phyloP scores from a whole-genome alignment of 2,888 invertebrate genomes.

The Drosophila ustulata region DNA sequence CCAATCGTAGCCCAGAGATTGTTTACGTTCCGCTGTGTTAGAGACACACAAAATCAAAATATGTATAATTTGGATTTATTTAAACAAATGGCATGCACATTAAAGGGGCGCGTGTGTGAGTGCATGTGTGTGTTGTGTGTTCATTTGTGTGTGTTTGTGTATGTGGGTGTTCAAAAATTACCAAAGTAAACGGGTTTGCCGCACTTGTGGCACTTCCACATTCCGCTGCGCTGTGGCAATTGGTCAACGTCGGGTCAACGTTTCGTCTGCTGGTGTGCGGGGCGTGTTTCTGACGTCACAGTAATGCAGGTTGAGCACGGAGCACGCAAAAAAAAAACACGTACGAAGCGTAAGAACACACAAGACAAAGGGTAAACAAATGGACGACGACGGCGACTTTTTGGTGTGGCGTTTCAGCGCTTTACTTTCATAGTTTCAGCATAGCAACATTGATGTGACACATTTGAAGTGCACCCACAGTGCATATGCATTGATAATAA shows the following conservation, averaged over 20 bases:
- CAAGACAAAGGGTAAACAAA: conserved; percentile 76
- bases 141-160: conserved; percentile 14
- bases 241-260: conserved; percentile 54
- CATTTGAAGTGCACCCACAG: conserved; percentile 18
- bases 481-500: conserved; percentile 45
- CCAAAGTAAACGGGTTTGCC: conserved; percentile 93
- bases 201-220: conserved; percentile 94
- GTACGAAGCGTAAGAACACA: conserved; percentile 59
- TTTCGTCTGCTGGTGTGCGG: conserved; percentile 36
- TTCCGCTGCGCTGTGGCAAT: conserved; percentile 75
- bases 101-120: conserved; percentile 5
- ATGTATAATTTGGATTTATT: conserved; percentile 58
- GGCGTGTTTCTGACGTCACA: conserved; percentile 64
- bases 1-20: conserved; percentile 94
- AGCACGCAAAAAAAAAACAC: conserved; percentile 60
- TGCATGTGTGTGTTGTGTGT: conserved; percentile 4
- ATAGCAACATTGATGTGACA: conserved; percentile 44
- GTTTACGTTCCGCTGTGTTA: conserved; percentile 91
- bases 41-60: conserved; percentile 37
- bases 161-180: conserved; percentile 82
- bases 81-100: conserved; percentile 56
- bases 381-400: conserved; percentile 31
- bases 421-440: conserved; percentile 55
- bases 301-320: conserved; percentile 61
- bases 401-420: conserved; percentile 15